Conservation (phyloP, 2,113 vertebrate genomes). For the Panthera tigris region DNA sequence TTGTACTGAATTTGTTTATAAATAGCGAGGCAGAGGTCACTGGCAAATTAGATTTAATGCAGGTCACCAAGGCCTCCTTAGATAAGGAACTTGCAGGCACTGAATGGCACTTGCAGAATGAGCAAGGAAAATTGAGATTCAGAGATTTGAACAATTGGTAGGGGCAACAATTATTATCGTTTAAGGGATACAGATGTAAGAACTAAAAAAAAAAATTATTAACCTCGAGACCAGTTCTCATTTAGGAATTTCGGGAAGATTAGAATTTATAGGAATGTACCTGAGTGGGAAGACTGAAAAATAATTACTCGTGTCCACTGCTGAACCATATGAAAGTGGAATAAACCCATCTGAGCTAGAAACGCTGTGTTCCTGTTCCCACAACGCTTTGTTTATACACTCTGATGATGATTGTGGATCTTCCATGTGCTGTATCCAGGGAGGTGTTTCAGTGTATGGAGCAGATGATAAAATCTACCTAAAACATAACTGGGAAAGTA, state of each 20-base stretch:
- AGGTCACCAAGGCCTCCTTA: not conserved
- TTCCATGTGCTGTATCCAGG: not conserved
- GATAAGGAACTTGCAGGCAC: not conserved
- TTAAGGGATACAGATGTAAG: not conserved
- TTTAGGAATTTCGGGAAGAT: not conserved
- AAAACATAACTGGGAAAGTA: not conserved
- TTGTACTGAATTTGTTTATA: slow-evolving; percentile 27
- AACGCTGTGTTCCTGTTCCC: not conserved
- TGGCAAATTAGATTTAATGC: slow-evolving; percentile 30
- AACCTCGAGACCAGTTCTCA: not conserved
- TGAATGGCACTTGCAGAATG: not conserved
- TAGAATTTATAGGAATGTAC: not conserved
- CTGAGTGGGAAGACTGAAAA: not conserved
- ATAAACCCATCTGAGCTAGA: not conserved
- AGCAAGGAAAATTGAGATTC: slow-evolving; percentile 47
- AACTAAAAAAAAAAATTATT: not conserved
- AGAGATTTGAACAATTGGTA: not conserved
- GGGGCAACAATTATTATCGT: not conserved
- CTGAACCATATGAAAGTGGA: not conserved
- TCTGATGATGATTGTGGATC: not conserved
- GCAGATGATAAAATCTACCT: not conserved
- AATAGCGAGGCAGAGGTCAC: slow-evolving; percentile 39
- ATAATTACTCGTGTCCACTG: not conserved
- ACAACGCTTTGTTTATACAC: not conserved
- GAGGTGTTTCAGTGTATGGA: not conserved